Base-by-base conservation (phyloP, 2,797 vertebrate species). In the Peromyscus nudipes region DNA sequence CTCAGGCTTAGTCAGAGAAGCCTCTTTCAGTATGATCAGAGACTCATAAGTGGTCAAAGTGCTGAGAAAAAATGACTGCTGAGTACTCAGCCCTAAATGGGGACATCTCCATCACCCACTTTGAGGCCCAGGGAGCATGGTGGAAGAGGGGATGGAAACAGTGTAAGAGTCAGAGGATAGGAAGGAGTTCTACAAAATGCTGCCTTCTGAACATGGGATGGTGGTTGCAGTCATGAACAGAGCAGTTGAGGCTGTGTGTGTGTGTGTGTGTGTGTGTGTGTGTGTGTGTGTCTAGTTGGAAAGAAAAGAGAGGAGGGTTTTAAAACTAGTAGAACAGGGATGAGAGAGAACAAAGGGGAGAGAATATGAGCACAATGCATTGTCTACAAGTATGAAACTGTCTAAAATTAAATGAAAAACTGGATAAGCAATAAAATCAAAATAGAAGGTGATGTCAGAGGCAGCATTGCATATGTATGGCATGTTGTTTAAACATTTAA, bases 401-500 rank as follows among this genome's bases (percentile, higher is more conserved):
- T 23, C 23, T 16, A 81, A 40, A 60, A 60, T 27, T 82, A 31
- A 29, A 73, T 31, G 12, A 34, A 49, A 52, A 86, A 49, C 16
- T n/a, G n/a, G 69, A 64, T 55, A 52, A 89, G 80, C 49, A 91
- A 86, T 91, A 95, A 93, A 67, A 55, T 71, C 71, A 40, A 13
- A 4, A 87, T 43, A 91, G 64, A 89, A 83, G 23, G 8, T 89
- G 92, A 79, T 43, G 46, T 60, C 1, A 69, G 55, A 62, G 85
- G 73, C 31, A 88, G 2, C 0, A 49, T 4, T 52, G 3, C 34
- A 84, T 65, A 64, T 88, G 83, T 9, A n/a, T 6, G 62, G 73
- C 85, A 7, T 46, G 77, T 91, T 82, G 71, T 16, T 92, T 92
- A 96, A 92, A 69, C 13, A 55, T 57, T 82, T 75, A 43, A 90